Conservation (phyloP, 2,113 vertebrate genomes). For the Cricetomys ansorgei region DNA sequence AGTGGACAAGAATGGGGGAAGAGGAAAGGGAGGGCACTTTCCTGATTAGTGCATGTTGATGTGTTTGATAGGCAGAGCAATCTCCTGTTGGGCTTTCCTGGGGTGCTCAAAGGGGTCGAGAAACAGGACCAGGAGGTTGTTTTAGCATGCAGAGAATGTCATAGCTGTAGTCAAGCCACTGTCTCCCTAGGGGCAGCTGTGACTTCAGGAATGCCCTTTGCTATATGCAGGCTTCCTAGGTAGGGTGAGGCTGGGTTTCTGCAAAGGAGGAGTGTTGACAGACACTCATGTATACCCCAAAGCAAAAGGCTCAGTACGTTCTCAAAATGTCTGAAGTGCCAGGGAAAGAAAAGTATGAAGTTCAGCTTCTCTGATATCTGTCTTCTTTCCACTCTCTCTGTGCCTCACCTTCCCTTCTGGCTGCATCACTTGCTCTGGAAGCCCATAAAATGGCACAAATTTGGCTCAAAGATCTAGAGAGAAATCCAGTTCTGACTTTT, state of each 20-base stretch:
- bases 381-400: constrained; percentile 8
- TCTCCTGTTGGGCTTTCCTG: constrained; percentile 17
- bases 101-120: not conserved
- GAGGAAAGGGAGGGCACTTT: not conserved
- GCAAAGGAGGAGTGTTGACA: not conserved
- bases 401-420: not conserved
- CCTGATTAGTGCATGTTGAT: not conserved
- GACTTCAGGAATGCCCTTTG: not conserved
- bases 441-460: not conserved
- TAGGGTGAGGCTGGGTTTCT: not conserved
- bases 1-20: not conserved
- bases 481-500: constrained; percentile 38
- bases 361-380: not conserved
- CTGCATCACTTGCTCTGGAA: not conserved
- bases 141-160: not conserved
- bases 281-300: not conserved
- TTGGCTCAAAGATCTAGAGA: constrained; percentile 33
- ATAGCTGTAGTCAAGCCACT: not conserved
- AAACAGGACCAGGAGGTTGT: constrained; percentile 51
- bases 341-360: constrained; percentile 6
- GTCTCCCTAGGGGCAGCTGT: not conserved
- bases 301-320: not conserved
- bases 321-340: not conserved
- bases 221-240: not conserved
- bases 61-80: not conserved